Percentiles rank a stretch among this genome's conserved stretches.
Evolutionary conservation across 2,888 invertebrate genomes (phyloP).

Genomic region (Dolichomitus sp.): DNA sequence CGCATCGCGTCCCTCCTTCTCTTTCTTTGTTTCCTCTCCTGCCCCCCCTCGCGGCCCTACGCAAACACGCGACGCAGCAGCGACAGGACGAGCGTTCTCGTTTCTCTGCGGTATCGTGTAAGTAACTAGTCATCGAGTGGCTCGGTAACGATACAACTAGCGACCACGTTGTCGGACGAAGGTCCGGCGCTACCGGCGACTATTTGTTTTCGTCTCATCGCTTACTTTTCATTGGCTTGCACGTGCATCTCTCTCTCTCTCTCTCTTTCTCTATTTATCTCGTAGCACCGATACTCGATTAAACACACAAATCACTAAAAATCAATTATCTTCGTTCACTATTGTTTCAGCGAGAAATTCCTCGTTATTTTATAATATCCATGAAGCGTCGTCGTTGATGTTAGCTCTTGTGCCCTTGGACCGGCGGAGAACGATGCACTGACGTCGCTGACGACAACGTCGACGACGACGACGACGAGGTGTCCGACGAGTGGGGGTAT

Average conservation of each 20-base stretch:
- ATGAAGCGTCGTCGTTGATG: too few relatives aligned
- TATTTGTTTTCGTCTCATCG: conserved; percentile 39
- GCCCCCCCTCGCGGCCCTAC: not conserved
- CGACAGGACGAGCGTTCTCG: not conserved
- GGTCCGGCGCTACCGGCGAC: conserved; percentile 44
- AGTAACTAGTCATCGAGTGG: not conserved
- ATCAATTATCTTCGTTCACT: too few relatives aligned
- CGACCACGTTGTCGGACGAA: not conserved
- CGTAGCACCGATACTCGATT: not conserved
- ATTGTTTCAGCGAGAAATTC: too few relatives aligned
- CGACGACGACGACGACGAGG: not conserved
- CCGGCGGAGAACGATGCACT: conserved; percentile 43
- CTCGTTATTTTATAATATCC: too few relatives aligned
- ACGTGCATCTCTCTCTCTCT: not conserved
- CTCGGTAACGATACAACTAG: not conserved
- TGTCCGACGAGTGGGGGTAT: not conserved
- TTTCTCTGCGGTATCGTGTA: not conserved
- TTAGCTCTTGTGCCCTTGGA: conserved; percentile 34
- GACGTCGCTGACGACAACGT: conserved; percentile 33
- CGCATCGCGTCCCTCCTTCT: conserved; percentile 8
- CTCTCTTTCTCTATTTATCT: not conserved
- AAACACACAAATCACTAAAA: not conserved
- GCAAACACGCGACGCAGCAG: not conserved
- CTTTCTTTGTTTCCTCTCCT: not conserved
- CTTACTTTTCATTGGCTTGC: conserved; percentile 33